Conservation (phyloP, 2,888 invertebrate genomes). For the Allacma fusca region DNA sequence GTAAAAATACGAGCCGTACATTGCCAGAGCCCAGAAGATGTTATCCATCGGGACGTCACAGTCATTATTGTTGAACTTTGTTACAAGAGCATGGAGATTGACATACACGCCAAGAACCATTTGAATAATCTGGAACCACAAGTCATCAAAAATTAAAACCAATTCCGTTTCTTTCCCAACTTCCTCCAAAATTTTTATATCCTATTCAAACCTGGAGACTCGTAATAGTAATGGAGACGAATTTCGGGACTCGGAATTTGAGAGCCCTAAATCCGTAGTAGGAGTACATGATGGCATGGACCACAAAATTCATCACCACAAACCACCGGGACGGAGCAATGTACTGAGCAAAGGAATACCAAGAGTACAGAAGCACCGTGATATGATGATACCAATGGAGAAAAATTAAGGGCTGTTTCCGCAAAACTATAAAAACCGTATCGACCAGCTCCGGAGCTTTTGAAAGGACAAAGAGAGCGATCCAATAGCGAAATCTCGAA, state of each 20-base stretch:
- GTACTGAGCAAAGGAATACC: conserved; percentile 87
- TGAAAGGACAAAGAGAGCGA: conserved; percentile 94
- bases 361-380: conserved; percentile 90
- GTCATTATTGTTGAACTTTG: conserved; percentile 72
- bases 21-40: conserved; percentile 86
- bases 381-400: conserved; percentile 98
- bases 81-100: conserved; percentile 86
- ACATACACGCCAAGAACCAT: conserved; percentile 94
- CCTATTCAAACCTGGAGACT: conserved; percentile 85
- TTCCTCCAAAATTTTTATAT: too few relatives aligned
- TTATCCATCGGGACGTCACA: conserved; percentile 83
- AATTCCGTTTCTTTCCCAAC: too few relatives aligned
- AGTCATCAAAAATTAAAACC: too few relatives aligned
- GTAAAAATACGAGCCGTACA: conserved; percentile 94
- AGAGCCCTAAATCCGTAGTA: conserved; percentile 88
- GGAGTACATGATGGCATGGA: conserved; percentile 90
- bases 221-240: conserved; percentile 90
- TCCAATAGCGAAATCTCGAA: conserved; percentile 79
- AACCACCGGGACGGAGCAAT: conserved; percentile 76
- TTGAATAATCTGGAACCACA: conserved; percentile 76
- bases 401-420: conserved; percentile 93
- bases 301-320: conserved; percentile 92
- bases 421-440: conserved; percentile 86
- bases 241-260: conserved; percentile 82
- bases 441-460: conserved; percentile 96